Percentiles rank a stretch among this genome's conserved stretches.
These are phyloP conservation scores for Agriopis leucophaearia DNA, from an alignment of 2,888 invertebrate genomes.

Conservation along the genomic window DNA sequence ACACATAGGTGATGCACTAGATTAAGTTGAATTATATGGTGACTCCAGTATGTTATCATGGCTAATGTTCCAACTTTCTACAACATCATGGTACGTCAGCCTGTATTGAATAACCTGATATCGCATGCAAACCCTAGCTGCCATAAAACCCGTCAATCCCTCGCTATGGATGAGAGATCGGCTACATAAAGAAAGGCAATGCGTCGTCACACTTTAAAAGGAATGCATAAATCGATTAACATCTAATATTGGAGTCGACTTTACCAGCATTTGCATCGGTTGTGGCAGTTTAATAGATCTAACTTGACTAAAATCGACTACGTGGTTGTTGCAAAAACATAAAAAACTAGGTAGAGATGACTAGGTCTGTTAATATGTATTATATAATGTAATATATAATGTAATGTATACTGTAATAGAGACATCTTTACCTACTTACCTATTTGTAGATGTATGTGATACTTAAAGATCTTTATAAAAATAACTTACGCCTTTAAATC, in stretches of 20 bases:
- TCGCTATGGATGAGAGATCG: conserved; percentile 58
- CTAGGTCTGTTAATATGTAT: background rate
- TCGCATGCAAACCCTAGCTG: conserved; percentile 67
- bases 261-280: conserved; percentile 44
- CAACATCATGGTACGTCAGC: conserved; percentile 18
- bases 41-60: background rate
- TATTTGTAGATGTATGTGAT: background rate
- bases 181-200: conserved; percentile 56
- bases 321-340: conserved; percentile 26
- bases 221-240: conserved; percentile 52
- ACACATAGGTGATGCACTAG: too few species aligned
- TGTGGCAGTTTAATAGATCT: conserved; percentile 43
- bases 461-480: background rate
- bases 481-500: too few species aligned
- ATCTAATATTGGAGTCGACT: conserved; percentile 46
- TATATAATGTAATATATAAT: too few species aligned
- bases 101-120: conserved; percentile 49
- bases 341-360: conserved; percentile 4
- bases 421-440: background rate
- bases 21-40: too few species aligned
- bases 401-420: too few species aligned
- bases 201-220: conserved; percentile 58
- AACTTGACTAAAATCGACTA: conserved; percentile 42
- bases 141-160: conserved; percentile 60
- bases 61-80: conserved; percentile 14